Conservation (phyloP, 1,140 invertebrate species). For the Apis florea region DNA sequence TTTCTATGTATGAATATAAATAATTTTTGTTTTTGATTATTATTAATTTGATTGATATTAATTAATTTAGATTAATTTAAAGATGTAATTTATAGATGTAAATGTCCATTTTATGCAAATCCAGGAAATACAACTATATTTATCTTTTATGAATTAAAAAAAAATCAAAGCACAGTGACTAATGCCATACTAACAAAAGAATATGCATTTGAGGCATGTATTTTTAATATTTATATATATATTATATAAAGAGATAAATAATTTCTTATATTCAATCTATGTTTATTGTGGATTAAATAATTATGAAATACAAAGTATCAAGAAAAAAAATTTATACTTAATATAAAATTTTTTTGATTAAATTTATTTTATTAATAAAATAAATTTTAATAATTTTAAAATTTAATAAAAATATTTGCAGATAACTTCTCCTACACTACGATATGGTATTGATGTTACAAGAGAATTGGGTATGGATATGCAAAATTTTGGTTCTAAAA, state of each 20-base stretch:
- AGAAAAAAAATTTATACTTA: no score
- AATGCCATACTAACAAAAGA: constrained; percentile 77
- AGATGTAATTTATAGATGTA: constrained; percentile 73
- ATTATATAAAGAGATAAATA: not conserved
- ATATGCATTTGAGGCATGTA: constrained; percentile 83
- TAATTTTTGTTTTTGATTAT: no score
- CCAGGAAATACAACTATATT: constrained; percentile 57
- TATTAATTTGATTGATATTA: no score
- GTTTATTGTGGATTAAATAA: not conserved
- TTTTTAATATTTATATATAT: not conserved
- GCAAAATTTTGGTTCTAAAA: constrained; percentile 88
- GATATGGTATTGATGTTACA: constrained; percentile 93
- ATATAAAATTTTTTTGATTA: no score
- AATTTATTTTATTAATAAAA: not conserved
- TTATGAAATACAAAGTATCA: not conserved
- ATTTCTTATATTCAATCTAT: constrained; percentile 2
- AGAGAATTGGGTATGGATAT: constrained; percentile 92
- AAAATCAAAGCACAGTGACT: constrained; percentile 66
- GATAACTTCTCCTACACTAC: constrained; percentile 93
- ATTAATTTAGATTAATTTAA: constrained; percentile 3
- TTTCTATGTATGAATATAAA: no score
- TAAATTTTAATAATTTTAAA: no score
- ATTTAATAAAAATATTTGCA: constrained; percentile 75
- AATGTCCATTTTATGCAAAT: constrained; percentile 82
- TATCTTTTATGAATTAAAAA: constrained; percentile 45